Base-by-base conservation (phyloP, 2,888 invertebrate species). In the Netelia inedita region DNA sequence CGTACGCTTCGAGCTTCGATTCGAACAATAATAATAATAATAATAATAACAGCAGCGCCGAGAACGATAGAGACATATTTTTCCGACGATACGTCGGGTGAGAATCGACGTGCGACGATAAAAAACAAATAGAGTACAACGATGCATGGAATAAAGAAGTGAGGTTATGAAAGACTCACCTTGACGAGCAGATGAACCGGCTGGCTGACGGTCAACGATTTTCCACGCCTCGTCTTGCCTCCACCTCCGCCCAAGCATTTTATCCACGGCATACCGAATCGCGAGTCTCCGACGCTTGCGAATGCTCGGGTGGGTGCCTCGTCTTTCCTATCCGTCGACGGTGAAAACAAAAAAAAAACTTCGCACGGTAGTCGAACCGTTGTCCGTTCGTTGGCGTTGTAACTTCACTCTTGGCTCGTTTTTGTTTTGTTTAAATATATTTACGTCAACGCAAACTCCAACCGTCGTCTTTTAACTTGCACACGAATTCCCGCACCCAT, bases 161-260 rank as follows among this genome's bases (percentile, higher is more conserved):
- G 63, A 71, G 16, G 28, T 21, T 16, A 78, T 43, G 57, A 50
- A 61, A 28, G 19, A 83, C 90, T 90, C 89, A 93, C 93, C 93
- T 93, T 93, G 88, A 93, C 92, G 81, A 93, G 92, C 90, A 93
- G 92, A 91, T 93, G 93, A 89, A 93, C 91, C 89, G 93, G 93
- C 78, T 93, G 93, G 88, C 93, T 93, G 92, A 93, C 93, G 86
- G 92, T 93, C 86, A 93, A 91, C 88, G 91, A 91, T 89, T 93
- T 93, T 89, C 91, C 92, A 87, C 93, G 91, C 87, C 92, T 91
- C 88, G 90, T 89, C 89, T 93, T 93, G 78, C 91, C 91, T 88
- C 91, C 92, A 81, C 91, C 91, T 85, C 93, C 93, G 81, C 93
- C 93, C 87, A 93, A 90, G 89, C 93, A 93, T 91, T 93, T 93